These are phyloP conservation scores for Petrocephalus schoutedeni DNA, from an alignment of 2,797 vertebrate genomes.

Conservation along the genomic window DNA sequence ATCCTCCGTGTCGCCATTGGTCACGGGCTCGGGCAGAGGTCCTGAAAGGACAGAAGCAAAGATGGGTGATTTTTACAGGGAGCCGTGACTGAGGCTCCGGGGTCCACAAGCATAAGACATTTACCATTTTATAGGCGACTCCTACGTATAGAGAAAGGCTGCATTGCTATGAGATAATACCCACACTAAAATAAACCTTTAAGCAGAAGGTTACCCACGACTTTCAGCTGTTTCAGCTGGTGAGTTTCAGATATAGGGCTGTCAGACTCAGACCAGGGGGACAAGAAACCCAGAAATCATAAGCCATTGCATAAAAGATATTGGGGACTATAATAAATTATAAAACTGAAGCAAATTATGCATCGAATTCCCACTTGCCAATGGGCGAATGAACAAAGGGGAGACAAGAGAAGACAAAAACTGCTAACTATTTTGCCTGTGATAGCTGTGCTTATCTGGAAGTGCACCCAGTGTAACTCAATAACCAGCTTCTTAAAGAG, in stretches of 20 bases:
- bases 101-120: background rate
- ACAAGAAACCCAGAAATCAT: background rate
- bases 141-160: background rate
- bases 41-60: conserved; percentile 47
- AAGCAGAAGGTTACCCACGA: background rate
- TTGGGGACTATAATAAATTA: background rate
- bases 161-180: background rate
- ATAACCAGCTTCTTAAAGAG: background rate
- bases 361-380: background rate
- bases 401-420: background rate
- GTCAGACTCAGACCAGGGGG: background rate
- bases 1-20: conserved; percentile 57
- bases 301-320: background rate
- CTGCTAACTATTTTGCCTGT: background rate
- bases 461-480: background rate
- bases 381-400: background rate
- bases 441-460: background rate
- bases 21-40: conserved; percentile 66
- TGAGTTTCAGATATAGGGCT: background rate
- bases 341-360: background rate
- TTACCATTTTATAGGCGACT: background rate
- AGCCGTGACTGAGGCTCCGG: background rate
- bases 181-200: conserved; percentile 1
- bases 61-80: background rate
- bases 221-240: background rate